A percentile compares a stretch with the other conserved stretches of the same genome.
Conservation (phyloP, 2,888 invertebrate genomes). For the Pollenia labialis region DNA sequence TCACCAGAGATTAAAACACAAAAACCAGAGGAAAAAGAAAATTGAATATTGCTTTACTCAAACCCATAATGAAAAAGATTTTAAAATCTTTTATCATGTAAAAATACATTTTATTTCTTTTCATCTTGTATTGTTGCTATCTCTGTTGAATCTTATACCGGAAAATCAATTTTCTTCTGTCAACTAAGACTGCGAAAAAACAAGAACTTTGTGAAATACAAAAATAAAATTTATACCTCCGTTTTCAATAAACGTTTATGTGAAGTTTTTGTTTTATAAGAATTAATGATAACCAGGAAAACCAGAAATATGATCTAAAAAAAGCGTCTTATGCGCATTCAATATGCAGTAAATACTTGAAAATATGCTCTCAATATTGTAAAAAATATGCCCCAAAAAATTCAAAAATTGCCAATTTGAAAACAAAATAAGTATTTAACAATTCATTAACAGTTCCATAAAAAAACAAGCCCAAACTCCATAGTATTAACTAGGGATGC, state of each 20-base stretch:
- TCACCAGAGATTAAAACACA: conserved; percentile 57
- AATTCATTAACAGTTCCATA: no score
- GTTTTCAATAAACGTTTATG: conserved; percentile 15
- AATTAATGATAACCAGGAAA: background rate
- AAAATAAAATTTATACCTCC: conserved; percentile 22
- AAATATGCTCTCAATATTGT: no score
- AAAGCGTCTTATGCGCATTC: no score
- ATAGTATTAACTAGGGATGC: no score
- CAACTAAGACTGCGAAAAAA: conserved; percentile 7
- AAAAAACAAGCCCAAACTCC: no score
- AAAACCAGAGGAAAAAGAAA: conserved; percentile 21
- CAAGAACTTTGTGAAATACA: conserved; percentile 20
- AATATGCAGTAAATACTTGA: no score
- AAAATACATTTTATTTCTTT: conserved; percentile 46
- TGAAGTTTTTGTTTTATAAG: background rate
- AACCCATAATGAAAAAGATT: conserved; percentile 35
- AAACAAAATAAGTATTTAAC: no score
- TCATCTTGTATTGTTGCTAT: conserved; percentile 32
- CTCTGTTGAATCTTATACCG: conserved; percentile 40
- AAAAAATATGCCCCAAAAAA: no score
- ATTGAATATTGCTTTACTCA: conserved; percentile 49
- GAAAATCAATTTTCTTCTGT: conserved; percentile 61
- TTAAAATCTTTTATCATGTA: conserved; percentile 44
- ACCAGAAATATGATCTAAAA: no score
- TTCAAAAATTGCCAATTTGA: no score